These are phyloP conservation scores for Muscidifurax raptorellus DNA, from an alignment of 1,140 invertebrate genomes.

Conservation along the genomic window DNA sequence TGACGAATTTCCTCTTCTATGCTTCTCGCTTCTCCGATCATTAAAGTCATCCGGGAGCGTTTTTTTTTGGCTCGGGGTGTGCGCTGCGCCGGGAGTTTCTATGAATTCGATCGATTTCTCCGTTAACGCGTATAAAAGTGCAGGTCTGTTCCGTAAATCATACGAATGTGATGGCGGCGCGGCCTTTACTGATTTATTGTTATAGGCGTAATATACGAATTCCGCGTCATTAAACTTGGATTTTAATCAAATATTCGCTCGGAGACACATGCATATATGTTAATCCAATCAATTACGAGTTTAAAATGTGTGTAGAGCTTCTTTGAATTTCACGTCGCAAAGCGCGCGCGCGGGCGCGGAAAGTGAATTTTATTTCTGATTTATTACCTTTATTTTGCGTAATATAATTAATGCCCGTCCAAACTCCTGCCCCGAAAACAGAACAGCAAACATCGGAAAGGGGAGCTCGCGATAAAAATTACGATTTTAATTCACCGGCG, in stretches of 20 bases:
- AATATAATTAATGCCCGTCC: too few relatives aligned
- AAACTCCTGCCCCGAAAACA: too few relatives aligned
- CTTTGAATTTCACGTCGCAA: background rate
- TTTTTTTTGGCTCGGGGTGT: background rate
- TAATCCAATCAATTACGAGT: background rate
- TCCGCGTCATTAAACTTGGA: background rate
- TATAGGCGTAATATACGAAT: background rate
- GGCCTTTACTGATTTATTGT: background rate
- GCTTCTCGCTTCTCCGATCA: conserved; percentile 11
- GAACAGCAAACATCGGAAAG: too few relatives aligned
- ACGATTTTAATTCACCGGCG: background rate
- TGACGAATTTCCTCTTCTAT: conserved; percentile 3
- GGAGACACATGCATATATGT: background rate
- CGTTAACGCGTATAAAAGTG: background rate
- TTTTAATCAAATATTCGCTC: background rate
- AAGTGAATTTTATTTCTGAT: too few relatives aligned
- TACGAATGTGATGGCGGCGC: background rate
- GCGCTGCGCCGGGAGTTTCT: background rate
- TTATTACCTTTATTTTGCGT: too few relatives aligned
- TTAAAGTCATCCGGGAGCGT: background rate
- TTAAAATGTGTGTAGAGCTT: background rate
- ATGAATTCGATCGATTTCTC: background rate
- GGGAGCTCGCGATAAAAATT: background rate
- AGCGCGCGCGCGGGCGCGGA: too few relatives aligned
- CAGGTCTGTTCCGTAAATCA: background rate